Base-by-base conservation (phyloP, 2,113 vertebrate genomes). In the Toxotes chatareus region DNA sequence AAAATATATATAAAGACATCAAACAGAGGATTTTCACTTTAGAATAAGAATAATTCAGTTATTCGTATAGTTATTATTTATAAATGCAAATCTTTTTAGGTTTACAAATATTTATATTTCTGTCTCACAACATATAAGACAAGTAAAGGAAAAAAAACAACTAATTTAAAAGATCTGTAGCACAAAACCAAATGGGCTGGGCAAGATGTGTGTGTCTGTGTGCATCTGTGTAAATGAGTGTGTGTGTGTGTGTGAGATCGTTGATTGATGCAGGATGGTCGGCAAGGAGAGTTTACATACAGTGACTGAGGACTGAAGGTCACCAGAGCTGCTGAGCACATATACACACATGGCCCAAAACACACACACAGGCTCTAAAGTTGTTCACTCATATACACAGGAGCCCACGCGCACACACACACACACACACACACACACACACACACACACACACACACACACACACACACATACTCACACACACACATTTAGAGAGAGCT, bases 231-330 rank as follows among this genome's bases (percentile, higher is more conserved):
- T 70, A n/a, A n/a, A n/a, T 44, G 44, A 14, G 44, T 8, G 67
- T 38, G 31, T 63, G 53, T 56, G 53, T 27, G 51, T 11, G 51
- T 12, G 9, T 3, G 53, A 4, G 53, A 64, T 32, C 40, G 47
- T 3, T 59, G 70, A 49, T 32, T 34, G 56, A 55, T 64, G 53
- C 8, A 59, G 67, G 42, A 14, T 55, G 40, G 31, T 11, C 1
- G 5, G 21, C 40, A 7, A 61, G 31, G 34, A 57, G 38, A 71
- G 79, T 81, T 75, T 60, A 80, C 64, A 57, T 64, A 42, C 13
- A 42, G 44, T 32, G 31, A 23, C 62, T 63, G 34, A 71, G 65
- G 84, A 55, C 46, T 88, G 82, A 87, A 84, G 85, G 83, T 88
- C 87, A 88, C 68, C 4, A 70, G 70, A 66, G 73, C 78, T 73